A percentile compares a stretch with the other conserved stretches of the same genome.
Evolutionary conservation across 2,113 vertebrate genomes (phyloP).

Genomic region (Varanus salvator): DNA sequence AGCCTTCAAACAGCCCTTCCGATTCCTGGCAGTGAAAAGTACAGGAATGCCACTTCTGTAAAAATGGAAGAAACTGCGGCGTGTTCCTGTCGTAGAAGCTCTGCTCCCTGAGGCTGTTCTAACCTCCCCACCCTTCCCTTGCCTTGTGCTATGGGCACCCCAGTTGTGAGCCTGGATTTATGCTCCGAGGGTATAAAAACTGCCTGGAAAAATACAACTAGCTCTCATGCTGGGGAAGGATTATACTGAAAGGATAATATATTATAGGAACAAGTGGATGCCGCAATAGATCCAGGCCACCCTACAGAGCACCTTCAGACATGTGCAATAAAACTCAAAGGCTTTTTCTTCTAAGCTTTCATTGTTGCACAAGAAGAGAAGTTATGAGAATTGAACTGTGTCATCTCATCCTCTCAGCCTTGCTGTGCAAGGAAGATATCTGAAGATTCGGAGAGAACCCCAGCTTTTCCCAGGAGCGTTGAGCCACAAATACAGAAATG

Average conservation of each 20-base stretch:
- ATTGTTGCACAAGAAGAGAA: too few species aligned
- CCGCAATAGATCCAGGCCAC: too few species aligned
- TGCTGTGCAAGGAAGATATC: background rate
- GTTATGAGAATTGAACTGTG: background rate
- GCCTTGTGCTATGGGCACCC: too few species aligned
- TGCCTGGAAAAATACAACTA: background rate
- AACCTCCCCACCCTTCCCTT: too few species aligned
- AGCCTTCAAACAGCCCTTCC: too few species aligned
- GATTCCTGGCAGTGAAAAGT: too few species aligned
- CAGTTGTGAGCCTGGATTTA: background rate
- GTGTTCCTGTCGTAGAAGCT: too few species aligned
- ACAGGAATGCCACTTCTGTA: too few species aligned
- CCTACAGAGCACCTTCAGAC: too few species aligned
- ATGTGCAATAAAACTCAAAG: background rate
- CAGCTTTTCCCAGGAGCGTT: constrained; percentile 12
- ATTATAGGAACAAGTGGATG: background rate
- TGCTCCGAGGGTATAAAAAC: background rate
- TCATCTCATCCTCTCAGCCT: background rate
- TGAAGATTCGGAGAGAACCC: background rate
- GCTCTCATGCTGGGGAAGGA: background rate
- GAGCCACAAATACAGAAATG: background rate
- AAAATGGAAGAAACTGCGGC: too few species aligned
- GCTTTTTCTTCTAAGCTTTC: background rate
- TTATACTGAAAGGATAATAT: background rate
- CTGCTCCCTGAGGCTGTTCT: too few species aligned